Evolutionary conservation across 2,888 invertebrate species (phyloP), one percentile per base, ranked within the genome.

Genomic region (Allophyes oxyacanthae): DNA sequence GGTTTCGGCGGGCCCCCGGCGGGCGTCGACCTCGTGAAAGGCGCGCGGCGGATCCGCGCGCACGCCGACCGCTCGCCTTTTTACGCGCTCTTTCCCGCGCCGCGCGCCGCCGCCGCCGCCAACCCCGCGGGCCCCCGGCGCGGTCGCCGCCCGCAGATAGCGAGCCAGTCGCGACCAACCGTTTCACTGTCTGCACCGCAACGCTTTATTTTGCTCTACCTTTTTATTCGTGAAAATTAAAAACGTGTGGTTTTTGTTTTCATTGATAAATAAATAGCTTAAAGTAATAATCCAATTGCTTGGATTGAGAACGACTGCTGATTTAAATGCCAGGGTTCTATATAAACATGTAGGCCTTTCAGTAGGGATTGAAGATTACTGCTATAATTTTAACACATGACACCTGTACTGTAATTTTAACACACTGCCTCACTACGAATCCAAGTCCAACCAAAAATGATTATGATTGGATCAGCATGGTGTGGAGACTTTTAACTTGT

Each of bases 91-190:
- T 89, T 89, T 87, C 90, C 90, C 88, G 85, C 88, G 82, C 82
- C 86, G 85, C 85, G 84, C 88, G 82, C 82, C 86, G 85, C 85
- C 82, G 84, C 87, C 87, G 85, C 87, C 87, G 89, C 89, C 86
- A 86, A 90, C 90, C 91, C 92, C 90, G 88, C 89, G 91, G 91
- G 91, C 89, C 91, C 90, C 91, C 87, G 87, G 86, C 85, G 86
- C 91, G 92, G 91, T 91, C 92, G 92, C 93, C 92, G 92, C 90
- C 92, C 92, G 92, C 92, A 90, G 93, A 92, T 92, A 92, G 91
- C 89, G 85, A 81, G 85, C 82, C 92, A 92, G 91, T 76, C 81
- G 82, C 83, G 77, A 75, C 86, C 93, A 93, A 93, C 89, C 87
- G 82, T 78, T 83, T 83, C 82, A 84, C 86, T 85, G 92, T 92